A percentile compares a stretch with the other conserved stretches of the same genome.
Conservation (phyloP, 1,140 invertebrate species). For the Lepidotrigona ventralis region DNA sequence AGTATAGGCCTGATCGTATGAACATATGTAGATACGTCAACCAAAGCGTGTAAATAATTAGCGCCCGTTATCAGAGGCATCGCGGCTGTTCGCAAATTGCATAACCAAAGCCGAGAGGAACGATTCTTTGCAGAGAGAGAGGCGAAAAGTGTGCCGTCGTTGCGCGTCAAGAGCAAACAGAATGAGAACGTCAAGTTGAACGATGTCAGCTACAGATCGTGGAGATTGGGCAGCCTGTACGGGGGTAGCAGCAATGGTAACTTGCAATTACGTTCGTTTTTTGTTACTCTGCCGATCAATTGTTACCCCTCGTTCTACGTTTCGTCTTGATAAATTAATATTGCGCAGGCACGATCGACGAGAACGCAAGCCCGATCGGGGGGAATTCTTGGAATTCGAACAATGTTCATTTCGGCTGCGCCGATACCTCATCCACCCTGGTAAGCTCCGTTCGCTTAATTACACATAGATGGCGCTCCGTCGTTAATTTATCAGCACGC, state of each 20-base stretch:
- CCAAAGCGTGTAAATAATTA: conserved; percentile 8
- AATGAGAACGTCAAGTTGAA: conserved; percentile 74
- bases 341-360: conserved; percentile 67
- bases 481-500: conserved; percentile 6
- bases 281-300: no score
- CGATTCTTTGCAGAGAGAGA: conserved; percentile 60
- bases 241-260: conserved; percentile 71
- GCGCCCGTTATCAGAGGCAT: not conserved
- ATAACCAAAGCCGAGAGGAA: conserved; percentile 11
- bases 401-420: conserved; percentile 61
- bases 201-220: conserved; percentile 77
- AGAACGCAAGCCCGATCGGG: conserved; percentile 61
- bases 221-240: conserved; percentile 77
- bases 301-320: no score
- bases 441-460: conserved; percentile 53
- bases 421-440: conserved; percentile 71
- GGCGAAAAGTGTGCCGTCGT: conserved; percentile 47
- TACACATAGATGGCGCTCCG: no score
- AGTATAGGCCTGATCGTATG: not conserved
- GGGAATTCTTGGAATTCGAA: conserved; percentile 67
- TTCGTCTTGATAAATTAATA: not conserved
- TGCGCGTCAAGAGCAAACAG: conserved; percentile 58
- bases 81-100: conserved; percentile 11
- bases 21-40: not conserved
- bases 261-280: not conserved